Evolutionary conservation across 2,888 invertebrate genomes (phyloP).

Genomic region (Mesorhabditis sp.): DNA sequence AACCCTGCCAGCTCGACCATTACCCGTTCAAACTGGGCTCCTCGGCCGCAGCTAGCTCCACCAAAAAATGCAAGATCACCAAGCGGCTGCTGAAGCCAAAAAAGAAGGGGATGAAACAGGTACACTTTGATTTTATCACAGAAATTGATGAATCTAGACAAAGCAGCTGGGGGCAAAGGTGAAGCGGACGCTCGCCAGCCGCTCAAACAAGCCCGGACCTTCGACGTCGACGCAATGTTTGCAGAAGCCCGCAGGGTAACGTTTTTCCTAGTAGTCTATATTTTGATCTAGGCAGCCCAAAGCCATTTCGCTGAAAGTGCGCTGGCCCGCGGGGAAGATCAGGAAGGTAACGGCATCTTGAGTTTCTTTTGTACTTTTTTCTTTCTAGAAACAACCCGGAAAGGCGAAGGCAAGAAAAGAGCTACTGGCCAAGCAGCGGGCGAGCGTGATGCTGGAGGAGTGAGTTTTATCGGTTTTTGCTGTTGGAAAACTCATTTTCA

Average conservation of each 20-base stretch:
- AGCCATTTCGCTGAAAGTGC: conserved; percentile 17
- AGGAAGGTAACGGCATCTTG: not conserved
- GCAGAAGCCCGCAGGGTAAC: conserved; percentile 23
- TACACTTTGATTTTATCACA: no score
- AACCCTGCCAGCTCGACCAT: no score
- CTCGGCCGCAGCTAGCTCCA: no score
- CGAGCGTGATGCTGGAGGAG: not conserved
- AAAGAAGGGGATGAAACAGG: no score
- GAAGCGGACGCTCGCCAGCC: not conserved
- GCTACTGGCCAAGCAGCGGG: not conserved
- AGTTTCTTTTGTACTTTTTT: not conserved
- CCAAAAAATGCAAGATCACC: no score
- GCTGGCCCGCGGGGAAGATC: not conserved
- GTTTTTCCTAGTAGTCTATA: conserved; percentile 6
- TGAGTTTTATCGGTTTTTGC: not conserved
- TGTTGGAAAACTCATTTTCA: not conserved
- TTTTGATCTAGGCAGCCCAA: conserved; percentile 17
- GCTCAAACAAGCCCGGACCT: conserved; percentile 42
- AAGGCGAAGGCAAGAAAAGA: not conserved
- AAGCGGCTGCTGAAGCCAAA: no score
- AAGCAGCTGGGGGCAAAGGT: not conserved
- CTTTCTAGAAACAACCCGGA: not conserved
- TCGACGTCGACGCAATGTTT: conserved; percentile 46
- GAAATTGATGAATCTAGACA: no score
- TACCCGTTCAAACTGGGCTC: no score